phyloP scores from a whole-genome alignment of 2,797 vertebrate species.

The Oreochromis mossambicus region DNA sequence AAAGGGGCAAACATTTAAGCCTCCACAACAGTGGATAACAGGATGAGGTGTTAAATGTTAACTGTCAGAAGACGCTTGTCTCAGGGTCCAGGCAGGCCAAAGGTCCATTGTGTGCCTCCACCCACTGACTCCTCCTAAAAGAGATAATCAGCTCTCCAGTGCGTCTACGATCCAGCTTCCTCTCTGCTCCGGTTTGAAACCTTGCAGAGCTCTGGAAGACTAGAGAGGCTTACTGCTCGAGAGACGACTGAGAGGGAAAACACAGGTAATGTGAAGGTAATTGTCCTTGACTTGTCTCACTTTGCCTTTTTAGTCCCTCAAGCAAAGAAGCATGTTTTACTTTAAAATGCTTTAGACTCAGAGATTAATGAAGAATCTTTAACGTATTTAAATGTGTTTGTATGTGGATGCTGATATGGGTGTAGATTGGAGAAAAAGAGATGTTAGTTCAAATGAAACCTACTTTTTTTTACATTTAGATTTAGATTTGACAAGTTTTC shows the following conservation, averaged over 20 bases:
- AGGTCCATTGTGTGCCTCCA: constrained; percentile 40
- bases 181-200: background rate
- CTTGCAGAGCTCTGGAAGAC: constrained; percentile 1
- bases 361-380: background rate
- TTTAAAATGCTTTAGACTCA: background rate
- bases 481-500: background rate
- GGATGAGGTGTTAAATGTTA: constrained; percentile 72
- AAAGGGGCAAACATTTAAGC: background rate
- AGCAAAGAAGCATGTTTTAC: background rate
- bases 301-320: background rate
- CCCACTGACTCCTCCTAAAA: constrained; percentile 41
- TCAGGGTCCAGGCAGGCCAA: constrained; percentile 58
- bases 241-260: background rate
- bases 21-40: background rate
- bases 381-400: background rate
- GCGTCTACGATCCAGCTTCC: constrained; percentile 9
- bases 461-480: background rate
- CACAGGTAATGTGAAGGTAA: constrained; percentile 46
- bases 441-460: background rate
- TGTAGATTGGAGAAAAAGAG: background rate
- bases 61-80: constrained; percentile 55
- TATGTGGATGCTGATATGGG: background rate
- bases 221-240: background rate
- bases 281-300: background rate
- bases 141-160: constrained; percentile 33